Evolutionary conservation across 1,140 invertebrate genomes (phyloP).

Genomic region (Bombus superbus): DNA sequence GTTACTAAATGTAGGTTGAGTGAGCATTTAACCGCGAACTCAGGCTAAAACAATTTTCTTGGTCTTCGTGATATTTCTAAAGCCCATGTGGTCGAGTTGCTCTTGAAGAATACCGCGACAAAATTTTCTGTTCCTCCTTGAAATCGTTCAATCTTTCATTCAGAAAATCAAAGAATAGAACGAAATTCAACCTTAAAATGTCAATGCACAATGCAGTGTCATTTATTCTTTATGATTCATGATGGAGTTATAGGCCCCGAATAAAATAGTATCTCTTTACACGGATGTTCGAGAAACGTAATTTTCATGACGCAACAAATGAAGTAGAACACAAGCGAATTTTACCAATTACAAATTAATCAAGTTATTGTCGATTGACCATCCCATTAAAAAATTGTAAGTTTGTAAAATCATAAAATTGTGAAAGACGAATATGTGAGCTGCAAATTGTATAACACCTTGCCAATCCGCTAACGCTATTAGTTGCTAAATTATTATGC

Average conservation of each 20-base stretch:
- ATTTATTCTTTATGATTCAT: not conserved
- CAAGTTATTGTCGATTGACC: too few species aligned
- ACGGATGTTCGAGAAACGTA: not conserved
- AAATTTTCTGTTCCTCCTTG: too few species aligned
- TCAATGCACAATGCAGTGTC: not conserved
- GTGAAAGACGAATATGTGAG: too few species aligned
- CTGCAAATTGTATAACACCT: too few species aligned
- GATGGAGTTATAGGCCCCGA: too few species aligned
- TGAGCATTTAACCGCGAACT: slow-evolving; percentile 58
- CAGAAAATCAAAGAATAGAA: not conserved
- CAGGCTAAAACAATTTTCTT: slow-evolving; percentile 60
- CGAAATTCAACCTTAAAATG: not conserved
- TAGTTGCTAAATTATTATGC: too few species aligned
- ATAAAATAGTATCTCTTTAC: too few species aligned
- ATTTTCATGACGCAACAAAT: not conserved
- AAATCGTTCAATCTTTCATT: not conserved
- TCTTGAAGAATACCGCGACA: not conserved
- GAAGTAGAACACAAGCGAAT: too few species aligned
- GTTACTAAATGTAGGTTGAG: slow-evolving; percentile 58
- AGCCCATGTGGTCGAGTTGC: not conserved
- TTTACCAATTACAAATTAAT: too few species aligned
- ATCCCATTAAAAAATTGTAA: not conserved
- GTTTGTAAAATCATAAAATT: not conserved
- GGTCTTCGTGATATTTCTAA: slow-evolving; percentile 41
- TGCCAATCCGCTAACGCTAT: too few species aligned